phyloP scores from a whole-genome alignment of 2,888 invertebrate species.

The Troides aeacus region DNA sequence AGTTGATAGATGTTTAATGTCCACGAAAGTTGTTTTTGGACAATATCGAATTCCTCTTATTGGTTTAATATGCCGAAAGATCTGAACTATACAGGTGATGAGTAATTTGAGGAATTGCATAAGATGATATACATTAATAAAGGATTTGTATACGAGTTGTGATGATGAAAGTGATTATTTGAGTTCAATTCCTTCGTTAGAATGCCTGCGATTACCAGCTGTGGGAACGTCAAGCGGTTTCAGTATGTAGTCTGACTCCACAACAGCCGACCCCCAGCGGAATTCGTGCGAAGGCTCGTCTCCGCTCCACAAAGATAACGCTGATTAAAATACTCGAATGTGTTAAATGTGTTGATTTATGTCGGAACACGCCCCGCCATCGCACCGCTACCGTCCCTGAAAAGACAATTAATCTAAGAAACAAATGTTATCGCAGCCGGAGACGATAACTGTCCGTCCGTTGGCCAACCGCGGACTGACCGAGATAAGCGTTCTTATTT shows the following conservation, averaged over 20 bases:
- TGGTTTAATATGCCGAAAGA: no score
- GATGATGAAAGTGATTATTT: no score
- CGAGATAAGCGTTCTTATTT: neutral
- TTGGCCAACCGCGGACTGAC: slow-evolving; percentile 12
- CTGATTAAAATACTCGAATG: slow-evolving; percentile 29
- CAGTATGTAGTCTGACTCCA: neutral
- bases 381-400: slow-evolving; percentile 7
- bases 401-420: slow-evolving; percentile 3
- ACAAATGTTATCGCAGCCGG: slow-evolving; percentile 2
- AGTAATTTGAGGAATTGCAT: no score
- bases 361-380: slow-evolving; percentile 23
- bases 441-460: neutral
- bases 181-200: no score
- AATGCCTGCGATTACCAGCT: no score
- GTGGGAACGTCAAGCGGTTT: no score
- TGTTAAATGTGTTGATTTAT: slow-evolving; percentile 23
- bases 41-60: no score
- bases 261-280: slow-evolving; percentile 1
- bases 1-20: no score
- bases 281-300: slow-evolving; percentile 36
- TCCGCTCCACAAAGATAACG: slow-evolving; percentile 38
- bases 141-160: no score
- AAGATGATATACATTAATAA: no score
- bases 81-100: no score
- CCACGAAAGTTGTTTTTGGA: no score